Base-by-base conservation (phyloP, 2,888 invertebrate species). In the Drosophila stalkeri region DNA sequence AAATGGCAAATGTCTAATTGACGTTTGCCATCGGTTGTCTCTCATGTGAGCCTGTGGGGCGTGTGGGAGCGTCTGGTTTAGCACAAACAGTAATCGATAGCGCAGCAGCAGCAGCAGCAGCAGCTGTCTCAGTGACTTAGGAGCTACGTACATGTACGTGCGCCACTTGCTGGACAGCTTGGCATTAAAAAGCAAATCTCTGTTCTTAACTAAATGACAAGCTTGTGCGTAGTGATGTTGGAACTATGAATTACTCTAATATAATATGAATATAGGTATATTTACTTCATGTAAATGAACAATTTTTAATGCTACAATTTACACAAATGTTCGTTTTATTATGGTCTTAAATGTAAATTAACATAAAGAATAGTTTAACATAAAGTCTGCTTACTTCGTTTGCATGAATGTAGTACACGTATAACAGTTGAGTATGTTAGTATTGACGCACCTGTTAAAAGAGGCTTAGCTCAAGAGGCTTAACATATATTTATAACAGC, bases 1-100 rank as follows among this genome's bases (percentile, higher is more conserved):
- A 54, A 54, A 54, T 74, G 85, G 69, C 72, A 78, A 85, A 69
- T 75, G 72, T 74, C 86, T 88, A 88, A 83, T 86, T 83, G 82
- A 79, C 67, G 72, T 61, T 71, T 61, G 64, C 70, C 70, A 69
- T 57, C 54, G 44, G 18, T 55, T 35, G 23, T 37, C 39, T 27
- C 35, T 23, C 35, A 60, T 52, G 57, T 66, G 46, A 23, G 60
- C 31, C 64, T 8, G n/a, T 23, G 46, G 49, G 41, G 5, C 14
- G 6, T 16, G 16, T 39, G 37, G 2, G 37, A 16, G 49, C 8
- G 54, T 12, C 46, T 23, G 39, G 51, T 56, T 47, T 51, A 41
- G 35, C 55, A 51, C 49, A 41, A 49, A 64, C 44, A 65, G 69
- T 64, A 75, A 81, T 81, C 74, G 64, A 81, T 72, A 64, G 63